A percentile compares a stretch with the other conserved stretches of the same genome.
These are phyloP conservation scores for Colletes collaris DNA, from an alignment of 2,888 invertebrate genomes.

Conservation along the genomic window DNA sequence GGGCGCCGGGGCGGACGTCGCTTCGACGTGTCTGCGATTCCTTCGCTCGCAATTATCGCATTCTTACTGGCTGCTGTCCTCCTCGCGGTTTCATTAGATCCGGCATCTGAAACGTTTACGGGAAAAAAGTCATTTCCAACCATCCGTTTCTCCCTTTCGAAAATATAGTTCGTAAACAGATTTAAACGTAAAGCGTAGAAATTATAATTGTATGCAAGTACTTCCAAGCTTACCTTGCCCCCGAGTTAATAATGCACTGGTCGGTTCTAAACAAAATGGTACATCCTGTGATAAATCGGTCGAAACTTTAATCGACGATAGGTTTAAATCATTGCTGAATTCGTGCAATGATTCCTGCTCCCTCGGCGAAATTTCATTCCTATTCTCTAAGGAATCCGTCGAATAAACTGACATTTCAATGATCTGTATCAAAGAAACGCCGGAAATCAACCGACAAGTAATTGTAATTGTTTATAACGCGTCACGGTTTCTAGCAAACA, in stretches of 20 bases:
- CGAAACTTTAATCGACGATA: neutral
- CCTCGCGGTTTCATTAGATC: constrained; percentile 59
- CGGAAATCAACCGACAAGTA: neutral
- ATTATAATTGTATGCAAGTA: neutral
- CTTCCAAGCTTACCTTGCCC: constrained; percentile 14
- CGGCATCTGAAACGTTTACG: constrained; percentile 61
- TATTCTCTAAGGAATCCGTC: constrained; percentile 73
- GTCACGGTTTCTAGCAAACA: neutral
- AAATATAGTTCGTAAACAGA: neutral
- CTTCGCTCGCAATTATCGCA: constrained; percentile 70
- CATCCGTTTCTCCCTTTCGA: constrained; percentile 7
- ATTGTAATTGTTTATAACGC: constrained; percentile 2
- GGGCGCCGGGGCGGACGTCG: constrained; percentile 46
- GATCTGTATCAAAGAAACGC: constrained; percentile 16
- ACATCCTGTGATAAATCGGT: neutral
- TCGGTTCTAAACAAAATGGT: constrained; percentile 10
- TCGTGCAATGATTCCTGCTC: neutral
- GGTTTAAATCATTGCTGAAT: constrained; percentile 21
- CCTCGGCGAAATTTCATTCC: constrained; percentile 10
- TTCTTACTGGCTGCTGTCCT: constrained; percentile 54
- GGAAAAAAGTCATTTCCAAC: neutral
- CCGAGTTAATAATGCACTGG: neutral
- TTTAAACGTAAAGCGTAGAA: neutral
- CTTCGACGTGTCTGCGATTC: constrained; percentile 40
- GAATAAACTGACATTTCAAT: constrained; percentile 74